These are phyloP conservation scores for Periophthalmus modestus DNA, from an alignment of 2,113 vertebrate species.

Conservation along the genomic window DNA sequence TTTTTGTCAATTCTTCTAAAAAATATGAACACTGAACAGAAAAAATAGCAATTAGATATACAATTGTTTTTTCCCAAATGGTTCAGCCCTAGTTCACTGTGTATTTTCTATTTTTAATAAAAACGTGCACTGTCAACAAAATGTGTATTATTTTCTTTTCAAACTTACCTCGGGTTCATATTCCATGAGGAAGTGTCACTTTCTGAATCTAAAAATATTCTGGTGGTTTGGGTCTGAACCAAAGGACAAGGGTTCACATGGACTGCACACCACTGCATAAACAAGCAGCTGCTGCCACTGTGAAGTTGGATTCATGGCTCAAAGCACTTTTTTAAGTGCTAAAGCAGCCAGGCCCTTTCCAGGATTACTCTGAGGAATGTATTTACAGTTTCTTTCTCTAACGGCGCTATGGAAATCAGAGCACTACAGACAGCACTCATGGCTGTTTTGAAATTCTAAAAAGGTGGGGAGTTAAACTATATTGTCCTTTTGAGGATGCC, in stretches of 20 bases:
- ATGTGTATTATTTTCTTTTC: background rate
- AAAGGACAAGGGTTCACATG: constrained; percentile 64
- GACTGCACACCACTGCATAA: constrained; percentile 81
- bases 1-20: too few species aligned
- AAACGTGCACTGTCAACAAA: background rate
- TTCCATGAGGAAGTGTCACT: background rate
- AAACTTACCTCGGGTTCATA: background rate
- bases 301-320: constrained; percentile 97
- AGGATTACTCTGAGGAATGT: constrained; percentile 96
- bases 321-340: constrained; percentile 88
- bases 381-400: constrained; percentile 92
- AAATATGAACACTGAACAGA: too few species aligned
- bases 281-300: constrained; percentile 88
- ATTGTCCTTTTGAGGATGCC: constrained; percentile 96
- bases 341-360: constrained; percentile 84
- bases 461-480: constrained; percentile 84
- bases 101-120: background rate
- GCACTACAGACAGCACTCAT: constrained; percentile 89
- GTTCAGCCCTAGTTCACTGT: background rate
- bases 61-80: too few species aligned
- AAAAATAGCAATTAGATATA: too few species aligned
- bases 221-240: constrained; percentile 36
- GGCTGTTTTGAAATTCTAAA: constrained; percentile 98
- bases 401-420: constrained; percentile 98
- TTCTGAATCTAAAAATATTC: constrained; percentile 28